Conservation (phyloP, 2,797 vertebrate species). For the Podarcis siculus region DNA sequence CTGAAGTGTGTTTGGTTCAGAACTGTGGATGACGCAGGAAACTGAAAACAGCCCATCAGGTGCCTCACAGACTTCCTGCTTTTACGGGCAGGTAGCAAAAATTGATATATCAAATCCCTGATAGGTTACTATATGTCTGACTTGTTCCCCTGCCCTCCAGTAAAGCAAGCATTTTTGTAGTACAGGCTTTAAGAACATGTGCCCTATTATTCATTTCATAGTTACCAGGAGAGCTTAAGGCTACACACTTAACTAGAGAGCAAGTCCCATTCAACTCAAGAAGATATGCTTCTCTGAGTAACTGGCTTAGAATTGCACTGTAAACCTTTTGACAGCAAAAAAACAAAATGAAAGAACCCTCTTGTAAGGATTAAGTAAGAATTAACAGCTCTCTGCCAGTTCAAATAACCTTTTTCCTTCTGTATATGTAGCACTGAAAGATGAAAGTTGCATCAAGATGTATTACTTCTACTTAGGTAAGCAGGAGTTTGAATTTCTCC, state of each 20-base stretch:
- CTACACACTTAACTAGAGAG: background rate
- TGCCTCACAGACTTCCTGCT: background rate
- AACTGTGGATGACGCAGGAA: background rate
- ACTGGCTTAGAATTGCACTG: background rate
- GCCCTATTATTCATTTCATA: background rate
- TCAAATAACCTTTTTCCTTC: conserved; percentile 7
- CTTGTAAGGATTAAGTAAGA: background rate
- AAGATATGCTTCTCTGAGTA: background rate
- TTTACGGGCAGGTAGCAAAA: conserved; percentile 1
- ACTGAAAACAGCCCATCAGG: background rate
- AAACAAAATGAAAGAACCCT: background rate
- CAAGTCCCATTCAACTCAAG: background rate
- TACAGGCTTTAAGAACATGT: background rate
- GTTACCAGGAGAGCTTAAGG: background rate
- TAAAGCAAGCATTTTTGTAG: background rate
- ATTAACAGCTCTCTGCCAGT: conserved; percentile 19
- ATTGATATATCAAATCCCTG: background rate
- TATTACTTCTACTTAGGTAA: background rate
- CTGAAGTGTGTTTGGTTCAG: background rate
- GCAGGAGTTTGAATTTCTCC: conserved; percentile 10
- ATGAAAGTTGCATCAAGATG: conserved; percentile 34
- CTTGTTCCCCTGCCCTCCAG: background rate
- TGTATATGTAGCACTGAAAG: conserved; percentile 5
- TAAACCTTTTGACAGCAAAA: background rate
- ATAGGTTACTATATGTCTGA: background rate